Percentiles rank a stretch among this genome's conserved stretches.
Conservation (phyloP, 2,888 invertebrate species). For the Drosophila siamana region DNA sequence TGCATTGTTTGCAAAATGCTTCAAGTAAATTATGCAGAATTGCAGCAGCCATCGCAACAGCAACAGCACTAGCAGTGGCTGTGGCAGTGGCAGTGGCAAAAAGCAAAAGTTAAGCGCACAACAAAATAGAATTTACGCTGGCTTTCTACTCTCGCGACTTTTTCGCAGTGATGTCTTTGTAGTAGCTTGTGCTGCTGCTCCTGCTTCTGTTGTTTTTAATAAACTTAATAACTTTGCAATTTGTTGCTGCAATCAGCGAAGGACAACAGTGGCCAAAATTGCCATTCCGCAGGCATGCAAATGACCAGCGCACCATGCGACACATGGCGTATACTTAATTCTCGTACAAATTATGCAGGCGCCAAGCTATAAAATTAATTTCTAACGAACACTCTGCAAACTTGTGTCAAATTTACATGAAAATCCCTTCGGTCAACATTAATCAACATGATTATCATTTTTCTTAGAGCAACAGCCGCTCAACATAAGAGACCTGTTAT, state of each 20-base stretch:
- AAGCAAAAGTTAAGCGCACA: conserved; percentile 69
- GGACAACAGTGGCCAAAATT: conserved; percentile 44
- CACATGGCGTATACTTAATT: conserved; percentile 73
- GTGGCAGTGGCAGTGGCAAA: conserved; percentile 26
- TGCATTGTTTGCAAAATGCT: conserved; percentile 73
- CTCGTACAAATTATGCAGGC: conserved; percentile 64
- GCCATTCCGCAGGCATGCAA: conserved; percentile 57
- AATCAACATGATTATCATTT: conserved; percentile 13
- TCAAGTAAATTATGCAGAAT: conserved; percentile 76
- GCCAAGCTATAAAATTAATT: conserved; percentile 59
- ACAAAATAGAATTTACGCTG: conserved; percentile 65
- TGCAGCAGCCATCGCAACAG: conserved; percentile 43
- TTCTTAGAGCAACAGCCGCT: neutral
- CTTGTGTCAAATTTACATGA: conserved; percentile 30
- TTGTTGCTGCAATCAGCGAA: conserved; percentile 72
- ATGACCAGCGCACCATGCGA: conserved; percentile 50
- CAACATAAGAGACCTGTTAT: neutral
- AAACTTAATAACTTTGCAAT: conserved; percentile 78
- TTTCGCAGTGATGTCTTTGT: conserved; percentile 57
- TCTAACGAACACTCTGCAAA: conserved; percentile 37
- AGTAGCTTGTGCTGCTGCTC: conserved; percentile 46
- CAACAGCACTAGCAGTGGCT: conserved; percentile 39
- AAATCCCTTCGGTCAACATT: conserved; percentile 15
- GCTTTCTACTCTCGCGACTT: conserved; percentile 45
- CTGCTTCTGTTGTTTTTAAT: conserved; percentile 67